Percentiles rank a stretch among this genome's conserved stretches.
phyloP scores from a whole-genome alignment of 2,797 vertebrate species.

The Macroramphosus scolopax region DNA sequence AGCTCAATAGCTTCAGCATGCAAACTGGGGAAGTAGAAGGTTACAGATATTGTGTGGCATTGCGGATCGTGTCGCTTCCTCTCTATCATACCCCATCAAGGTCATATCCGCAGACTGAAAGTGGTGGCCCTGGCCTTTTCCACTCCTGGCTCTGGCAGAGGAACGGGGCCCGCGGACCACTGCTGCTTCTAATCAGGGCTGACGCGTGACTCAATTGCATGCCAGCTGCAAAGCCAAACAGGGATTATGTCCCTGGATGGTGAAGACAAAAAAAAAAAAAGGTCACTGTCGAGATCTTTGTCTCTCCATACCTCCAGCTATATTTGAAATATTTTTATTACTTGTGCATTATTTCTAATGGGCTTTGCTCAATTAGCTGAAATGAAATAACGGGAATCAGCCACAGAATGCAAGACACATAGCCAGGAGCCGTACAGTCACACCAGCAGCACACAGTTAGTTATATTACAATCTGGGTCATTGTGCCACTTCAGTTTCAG shows the following conservation, averaged over 20 bases:
- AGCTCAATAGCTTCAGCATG: constrained; percentile 62
- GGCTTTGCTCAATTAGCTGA: constrained; percentile 35
- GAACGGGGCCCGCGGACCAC: constrained; percentile 69
- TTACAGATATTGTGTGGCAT: constrained; percentile 76
- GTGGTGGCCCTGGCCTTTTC: constrained; percentile 76
- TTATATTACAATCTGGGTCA: constrained; percentile 58
- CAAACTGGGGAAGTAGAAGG: constrained; percentile 58
- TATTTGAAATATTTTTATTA: constrained; percentile 49
- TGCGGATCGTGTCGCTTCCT: constrained; percentile 71
- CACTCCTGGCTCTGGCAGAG: constrained; percentile 74
- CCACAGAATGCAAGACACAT: constrained; percentile 26
- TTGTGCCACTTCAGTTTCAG: constrained; percentile 50
- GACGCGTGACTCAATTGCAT: constrained; percentile 83
- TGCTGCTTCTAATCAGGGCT: constrained; percentile 82
- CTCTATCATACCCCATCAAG: constrained; percentile 76
- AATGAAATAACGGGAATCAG: constrained; percentile 35
- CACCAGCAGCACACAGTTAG: constrained; percentile 40
- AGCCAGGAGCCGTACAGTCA: constrained; percentile 30
- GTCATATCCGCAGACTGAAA: constrained; percentile 74
- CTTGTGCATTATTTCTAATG: constrained; percentile 48
- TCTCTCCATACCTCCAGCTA: constrained; percentile 66
- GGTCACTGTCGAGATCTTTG: constrained; percentile 74
- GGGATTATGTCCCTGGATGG: constrained; percentile 78
- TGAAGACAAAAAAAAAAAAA: constrained; percentile 72
- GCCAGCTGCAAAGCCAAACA: constrained; percentile 75